These are phyloP conservation scores for Heterotis niloticus DNA, from an alignment of 2,113 vertebrate species.

Conservation along the genomic window DNA sequence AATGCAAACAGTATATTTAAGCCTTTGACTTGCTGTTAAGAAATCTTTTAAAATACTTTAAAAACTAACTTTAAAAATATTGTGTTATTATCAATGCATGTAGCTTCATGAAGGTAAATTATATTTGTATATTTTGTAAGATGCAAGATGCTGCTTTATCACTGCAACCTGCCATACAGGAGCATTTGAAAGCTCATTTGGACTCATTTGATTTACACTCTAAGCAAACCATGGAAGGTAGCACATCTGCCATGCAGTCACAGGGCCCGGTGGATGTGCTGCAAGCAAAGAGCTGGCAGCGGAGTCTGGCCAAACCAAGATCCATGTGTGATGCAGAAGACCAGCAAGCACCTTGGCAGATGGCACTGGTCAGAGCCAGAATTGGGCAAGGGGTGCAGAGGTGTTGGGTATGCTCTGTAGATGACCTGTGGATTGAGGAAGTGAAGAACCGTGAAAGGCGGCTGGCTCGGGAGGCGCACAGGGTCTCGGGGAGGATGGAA, in stretches of 20 bases:
- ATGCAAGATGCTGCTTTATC: too few relatives aligned
- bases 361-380: constrained; percentile 37
- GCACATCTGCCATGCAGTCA: constrained; percentile 44
- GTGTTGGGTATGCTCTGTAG: constrained; percentile 58
- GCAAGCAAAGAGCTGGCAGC: constrained; percentile 42
- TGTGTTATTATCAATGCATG: too few relatives aligned
- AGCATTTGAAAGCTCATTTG: neutral
- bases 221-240: constrained; percentile 53
- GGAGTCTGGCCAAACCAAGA: constrained; percentile 31
- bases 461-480: constrained; percentile 52
- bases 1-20: too few relatives aligned
- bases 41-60: too few relatives aligned
- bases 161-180: too few relatives aligned
- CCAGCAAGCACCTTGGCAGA: constrained; percentile 27
- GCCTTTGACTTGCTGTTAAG: too few relatives aligned
- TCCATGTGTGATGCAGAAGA: constrained; percentile 30
- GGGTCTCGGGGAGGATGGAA: constrained; percentile 50
- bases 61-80: too few relatives aligned
- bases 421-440: constrained; percentile 79
- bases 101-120: too few relatives aligned
- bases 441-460: constrained; percentile 65
- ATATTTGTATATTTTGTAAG: too few relatives aligned
- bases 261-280: constrained; percentile 20
- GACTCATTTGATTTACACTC: constrained; percentile 22
- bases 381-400: constrained; percentile 41